Percentiles rank a stretch among this genome's conserved stretches.
Conservation (phyloP, 2,113 vertebrate genomes). For the Conger conger region DNA sequence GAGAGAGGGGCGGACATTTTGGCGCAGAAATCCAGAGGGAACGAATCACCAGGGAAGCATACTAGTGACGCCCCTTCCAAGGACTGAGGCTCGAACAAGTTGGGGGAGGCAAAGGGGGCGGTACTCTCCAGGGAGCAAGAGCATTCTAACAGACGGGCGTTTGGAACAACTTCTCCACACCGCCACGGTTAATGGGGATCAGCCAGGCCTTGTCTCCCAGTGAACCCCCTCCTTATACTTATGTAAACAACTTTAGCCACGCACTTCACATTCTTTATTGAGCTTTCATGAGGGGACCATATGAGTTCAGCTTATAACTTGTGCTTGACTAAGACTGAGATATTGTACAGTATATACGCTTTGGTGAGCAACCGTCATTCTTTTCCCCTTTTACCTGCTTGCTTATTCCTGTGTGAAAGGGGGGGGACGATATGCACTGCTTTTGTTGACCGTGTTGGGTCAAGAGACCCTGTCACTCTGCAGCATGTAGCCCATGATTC, state of each 20-base stretch:
- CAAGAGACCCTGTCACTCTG: slow-evolving; percentile 33
- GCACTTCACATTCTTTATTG: background rate
- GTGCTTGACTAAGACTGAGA: background rate
- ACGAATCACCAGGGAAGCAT: background rate
- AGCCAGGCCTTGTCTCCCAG: background rate
- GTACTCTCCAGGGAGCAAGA: background rate
- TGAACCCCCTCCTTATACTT: background rate
- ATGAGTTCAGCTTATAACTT: background rate
- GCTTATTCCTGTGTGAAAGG: background rate
- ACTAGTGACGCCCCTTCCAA: background rate
- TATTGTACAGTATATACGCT: background rate
- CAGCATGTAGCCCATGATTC: slow-evolving; percentile 34
- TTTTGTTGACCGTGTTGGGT: slow-evolving; percentile 35
- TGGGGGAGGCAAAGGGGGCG: background rate
- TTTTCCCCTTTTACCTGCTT: background rate
- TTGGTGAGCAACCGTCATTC: background rate
- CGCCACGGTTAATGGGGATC: background rate
- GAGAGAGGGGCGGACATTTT: no score
- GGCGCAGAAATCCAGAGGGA: no score
- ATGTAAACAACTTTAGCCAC: background rate
- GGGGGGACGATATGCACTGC: background rate
- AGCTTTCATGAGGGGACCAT: background rate
- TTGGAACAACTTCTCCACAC: background rate
- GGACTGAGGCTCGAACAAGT: background rate
- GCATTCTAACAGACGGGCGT: no score